Evolutionary conservation across 2,888 invertebrate genomes (phyloP), one percentile per base, ranked within the genome.

Genomic region (Margaritifera margaritifera): DNA sequence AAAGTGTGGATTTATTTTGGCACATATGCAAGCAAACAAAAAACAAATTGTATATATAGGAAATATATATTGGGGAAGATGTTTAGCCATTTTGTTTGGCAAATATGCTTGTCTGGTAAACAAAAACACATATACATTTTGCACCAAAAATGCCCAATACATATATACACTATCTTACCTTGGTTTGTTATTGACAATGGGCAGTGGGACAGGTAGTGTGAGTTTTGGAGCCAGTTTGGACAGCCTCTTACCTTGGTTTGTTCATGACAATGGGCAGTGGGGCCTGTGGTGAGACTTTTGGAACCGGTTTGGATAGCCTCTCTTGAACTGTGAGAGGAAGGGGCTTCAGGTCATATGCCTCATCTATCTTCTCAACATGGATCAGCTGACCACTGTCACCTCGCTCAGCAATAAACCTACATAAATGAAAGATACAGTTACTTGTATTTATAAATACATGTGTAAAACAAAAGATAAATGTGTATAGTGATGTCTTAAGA

Each of bases 281-380:
- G 53, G 61, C 76, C 63, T 79, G 77, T 22, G 76, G 66, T 22
- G n/a, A 54, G 11, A 71, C 25, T 63, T 54, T 65, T 25, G 71
- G 71, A 31, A 64, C 59, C 22, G 70, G 72, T 27, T 73, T 72
- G 4, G 20, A 56, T 20, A 27, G 51, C 52, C 69, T 75, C 42
- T 79, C 80, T 27, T 75, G 62, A 5, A 51, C 71, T 1, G 59
- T 56, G 11, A 66, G n/a, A 8, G 84, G 79, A 60, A 81, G 52
- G 6, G 83, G 73, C 42, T 81, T 81, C 69, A 91, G 80, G 50
- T 87, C 80, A 81, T 88, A 90, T n/a, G 87, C 86, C 64, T 82
- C 79, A 73, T 91, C 91, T 61, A 91, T 90, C 65, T 88, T 90
- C 73, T 91, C 90, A 24, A 91, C 87, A 75, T 89, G 89, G 6